phyloP scores from a whole-genome alignment of 1,140 invertebrate genomes.

The Drosophila oshimai region DNA sequence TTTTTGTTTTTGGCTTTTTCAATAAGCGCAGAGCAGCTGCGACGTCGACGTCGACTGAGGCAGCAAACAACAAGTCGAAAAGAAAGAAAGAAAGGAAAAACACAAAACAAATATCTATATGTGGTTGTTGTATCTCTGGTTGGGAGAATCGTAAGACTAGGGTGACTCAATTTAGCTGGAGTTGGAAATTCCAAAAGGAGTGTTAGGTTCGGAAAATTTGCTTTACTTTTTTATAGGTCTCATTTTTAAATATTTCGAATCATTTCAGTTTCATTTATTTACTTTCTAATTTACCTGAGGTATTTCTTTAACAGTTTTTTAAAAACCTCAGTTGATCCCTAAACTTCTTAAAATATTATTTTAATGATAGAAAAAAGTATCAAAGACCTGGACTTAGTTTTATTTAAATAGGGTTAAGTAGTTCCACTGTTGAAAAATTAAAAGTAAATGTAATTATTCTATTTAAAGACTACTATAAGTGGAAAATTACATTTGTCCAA shows the following conservation, averaged over 20 bases:
- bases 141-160: constrained; percentile 18
- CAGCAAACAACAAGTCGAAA: constrained; percentile 41
- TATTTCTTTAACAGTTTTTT: too few relatives aligned
- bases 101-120: constrained; percentile 34
- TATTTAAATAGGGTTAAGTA: too few relatives aligned
- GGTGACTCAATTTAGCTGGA: constrained; percentile 29
- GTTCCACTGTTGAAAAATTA: too few relatives aligned
- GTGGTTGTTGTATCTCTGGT: constrained; percentile 9
- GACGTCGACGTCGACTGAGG: constrained; percentile 7
- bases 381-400: too few relatives aligned
- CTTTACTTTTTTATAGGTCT: neutral
- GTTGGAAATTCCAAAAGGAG: neutral
- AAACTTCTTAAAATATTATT: too few relatives aligned
- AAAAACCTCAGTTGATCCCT: too few relatives aligned
- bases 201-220: neutral
- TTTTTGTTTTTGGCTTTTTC: constrained; percentile 33
- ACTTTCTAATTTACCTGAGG: too few relatives aligned
- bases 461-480: too few relatives aligned
- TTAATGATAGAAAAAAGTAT: too few relatives aligned
- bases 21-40: constrained; percentile 37
- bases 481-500: too few relatives aligned
- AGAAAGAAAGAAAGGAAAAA: constrained; percentile 44
- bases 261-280: too few relatives aligned
- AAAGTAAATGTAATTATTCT: too few relatives aligned
- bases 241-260: neutral